A percentile compares a stretch with the other conserved stretches of the same genome.
Evolutionary conservation across 2,113 vertebrate species (phyloP).

Genomic region (Psittacus erithacus): DNA sequence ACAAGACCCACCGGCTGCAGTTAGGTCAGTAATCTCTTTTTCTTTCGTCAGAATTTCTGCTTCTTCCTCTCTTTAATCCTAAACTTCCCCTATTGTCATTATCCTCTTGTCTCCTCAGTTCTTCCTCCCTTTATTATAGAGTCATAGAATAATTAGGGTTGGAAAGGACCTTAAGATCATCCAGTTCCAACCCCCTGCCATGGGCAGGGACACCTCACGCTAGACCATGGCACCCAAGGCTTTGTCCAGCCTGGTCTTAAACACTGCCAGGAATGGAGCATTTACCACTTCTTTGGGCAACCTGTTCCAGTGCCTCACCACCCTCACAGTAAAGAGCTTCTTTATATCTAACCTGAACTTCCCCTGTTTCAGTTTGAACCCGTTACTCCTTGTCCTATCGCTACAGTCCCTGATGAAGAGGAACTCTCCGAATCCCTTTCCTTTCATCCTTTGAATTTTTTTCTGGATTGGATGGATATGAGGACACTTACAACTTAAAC

Average conservation of each 20-base stretch:
- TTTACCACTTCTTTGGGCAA: background rate
- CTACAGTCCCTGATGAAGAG: background rate
- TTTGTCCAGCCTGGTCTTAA: background rate
- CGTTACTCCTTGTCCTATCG: background rate
- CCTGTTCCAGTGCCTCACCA: background rate
- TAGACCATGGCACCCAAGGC: background rate
- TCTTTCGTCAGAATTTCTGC: background rate
- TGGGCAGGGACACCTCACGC: background rate
- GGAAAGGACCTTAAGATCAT: background rate
- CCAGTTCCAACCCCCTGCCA: background rate
- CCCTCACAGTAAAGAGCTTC: background rate
- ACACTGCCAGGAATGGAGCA: background rate
- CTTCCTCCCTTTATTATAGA: background rate
- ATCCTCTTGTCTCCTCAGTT: background rate
- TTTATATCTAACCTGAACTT: background rate
- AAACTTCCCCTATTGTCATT: background rate
- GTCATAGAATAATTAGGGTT: background rate
- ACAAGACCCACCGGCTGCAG: constrained; percentile 79
- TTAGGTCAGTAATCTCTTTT: constrained; percentile 78
- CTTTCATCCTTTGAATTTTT: background rate
- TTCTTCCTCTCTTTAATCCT: background rate
- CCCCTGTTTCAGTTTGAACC: background rate
- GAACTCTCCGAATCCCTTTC: background rate
- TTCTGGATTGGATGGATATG: background rate
- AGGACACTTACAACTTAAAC: background rate